Evolutionary conservation across 2,888 invertebrate genomes (phyloP).

Genomic region (Pristionchus entomophagus): DNA sequence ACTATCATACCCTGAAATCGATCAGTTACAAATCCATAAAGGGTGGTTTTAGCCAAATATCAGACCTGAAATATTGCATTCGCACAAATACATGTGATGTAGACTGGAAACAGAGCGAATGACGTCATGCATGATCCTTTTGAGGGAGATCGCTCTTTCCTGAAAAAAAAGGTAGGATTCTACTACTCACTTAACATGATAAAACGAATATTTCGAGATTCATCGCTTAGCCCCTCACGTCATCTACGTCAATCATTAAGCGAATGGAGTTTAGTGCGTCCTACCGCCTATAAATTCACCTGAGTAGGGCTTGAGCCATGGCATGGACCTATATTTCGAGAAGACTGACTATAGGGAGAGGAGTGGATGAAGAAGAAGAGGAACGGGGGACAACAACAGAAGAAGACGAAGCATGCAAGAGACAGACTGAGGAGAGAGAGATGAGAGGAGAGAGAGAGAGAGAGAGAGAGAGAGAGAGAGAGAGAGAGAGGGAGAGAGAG

Average conservation of each 20-base stretch:
- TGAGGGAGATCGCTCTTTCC: constrained; percentile 1
- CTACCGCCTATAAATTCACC: not conserved
- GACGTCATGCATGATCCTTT: constrained; percentile 40
- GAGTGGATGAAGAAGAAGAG: not conserved
- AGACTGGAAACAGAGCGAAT: constrained; percentile 54
- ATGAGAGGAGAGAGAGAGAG: constrained; percentile 6
- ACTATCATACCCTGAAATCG: constrained; percentile 61
- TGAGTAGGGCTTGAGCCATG: not conserved
- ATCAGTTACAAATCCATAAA: too few relatives aligned
- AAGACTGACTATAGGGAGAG: constrained; percentile 16
- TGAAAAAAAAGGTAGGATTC: not conserved
- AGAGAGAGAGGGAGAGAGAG: not conserved
- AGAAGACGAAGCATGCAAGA: constrained; percentile 27
- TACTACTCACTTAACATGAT: too few relatives aligned
- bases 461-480: not conserved
- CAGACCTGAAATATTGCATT: constrained; percentile 58
- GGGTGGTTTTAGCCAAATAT: too few relatives aligned
- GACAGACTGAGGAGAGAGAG: constrained; percentile 27
- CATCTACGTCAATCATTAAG: too few relatives aligned
- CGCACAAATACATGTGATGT: constrained; percentile 55
- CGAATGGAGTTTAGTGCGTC: too few relatives aligned
- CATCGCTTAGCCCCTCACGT: too few relatives aligned
- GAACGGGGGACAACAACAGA: constrained; percentile 12
- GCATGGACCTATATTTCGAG: not conserved
- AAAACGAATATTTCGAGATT: too few relatives aligned